Conservation (phyloP, 1,140 invertebrate species). For the Phortica variegata region DNA sequence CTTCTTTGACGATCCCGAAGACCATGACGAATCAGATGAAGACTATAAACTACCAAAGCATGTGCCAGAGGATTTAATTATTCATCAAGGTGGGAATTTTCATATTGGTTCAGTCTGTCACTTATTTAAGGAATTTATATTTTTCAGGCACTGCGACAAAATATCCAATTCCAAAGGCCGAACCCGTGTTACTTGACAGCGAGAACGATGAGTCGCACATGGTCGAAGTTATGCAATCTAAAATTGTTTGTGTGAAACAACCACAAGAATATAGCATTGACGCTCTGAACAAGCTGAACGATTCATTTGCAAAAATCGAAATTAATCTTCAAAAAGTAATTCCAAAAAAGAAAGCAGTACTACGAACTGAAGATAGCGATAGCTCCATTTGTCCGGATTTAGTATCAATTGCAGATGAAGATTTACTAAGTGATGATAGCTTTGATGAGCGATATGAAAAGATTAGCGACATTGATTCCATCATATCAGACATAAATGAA, state of each 20-base stretch:
- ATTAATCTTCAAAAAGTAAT: neutral
- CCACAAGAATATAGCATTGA: conserved; percentile 4
- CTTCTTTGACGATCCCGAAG: too few relatives aligned
- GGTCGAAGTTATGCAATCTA: conserved; percentile 4
- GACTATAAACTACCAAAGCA: conserved; percentile 11
- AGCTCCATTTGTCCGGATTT: conserved; percentile 10
- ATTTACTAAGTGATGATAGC: neutral
- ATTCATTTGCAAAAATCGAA: neutral
- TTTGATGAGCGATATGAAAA: neutral
- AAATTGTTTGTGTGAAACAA: conserved; percentile 4
- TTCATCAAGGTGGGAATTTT: conserved; percentile 12
- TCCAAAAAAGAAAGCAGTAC: neutral
- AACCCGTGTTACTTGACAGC: conserved; percentile 14
- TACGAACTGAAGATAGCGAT: too few relatives aligned
- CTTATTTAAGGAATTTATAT: neutral
- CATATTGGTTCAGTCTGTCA: neutral
- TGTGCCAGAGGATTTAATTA: conserved; percentile 14
- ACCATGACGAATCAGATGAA: too few relatives aligned
- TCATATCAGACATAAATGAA: neutral
- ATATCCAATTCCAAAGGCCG: neutral
- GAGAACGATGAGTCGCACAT: conserved; percentile 12
- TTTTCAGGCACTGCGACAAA: conserved; percentile 14
- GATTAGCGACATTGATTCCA: neutral
- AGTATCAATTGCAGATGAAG: conserved; percentile 12
- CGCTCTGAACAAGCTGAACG: conserved; percentile 7